These are phyloP conservation scores for Solea senegalensis DNA, from an alignment of 2,113 vertebrate genomes.

Conservation along the genomic window DNA sequence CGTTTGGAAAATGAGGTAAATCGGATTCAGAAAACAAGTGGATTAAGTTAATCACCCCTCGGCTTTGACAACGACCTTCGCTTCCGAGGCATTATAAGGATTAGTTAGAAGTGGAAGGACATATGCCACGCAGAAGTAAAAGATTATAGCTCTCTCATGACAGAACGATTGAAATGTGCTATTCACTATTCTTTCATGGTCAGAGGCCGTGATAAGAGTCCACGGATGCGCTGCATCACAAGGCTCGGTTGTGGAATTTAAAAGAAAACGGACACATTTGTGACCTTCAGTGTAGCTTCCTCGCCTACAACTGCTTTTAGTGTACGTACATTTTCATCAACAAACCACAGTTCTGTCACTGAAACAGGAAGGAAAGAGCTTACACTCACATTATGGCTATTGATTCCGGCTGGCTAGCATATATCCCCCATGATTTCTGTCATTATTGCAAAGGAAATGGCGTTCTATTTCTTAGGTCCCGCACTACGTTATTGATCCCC, in stretches of 20 bases:
- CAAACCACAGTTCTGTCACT: constrained; percentile 26
- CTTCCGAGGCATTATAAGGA: constrained; percentile 77
- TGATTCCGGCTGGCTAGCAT: constrained; percentile 49
- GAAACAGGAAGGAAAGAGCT: constrained; percentile 41
- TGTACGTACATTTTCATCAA: constrained; percentile 39
- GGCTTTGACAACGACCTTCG: constrained; percentile 81
- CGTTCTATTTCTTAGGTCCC: constrained; percentile 63
- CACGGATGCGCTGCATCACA: constrained; percentile 43
- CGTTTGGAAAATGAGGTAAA: constrained; percentile 79
- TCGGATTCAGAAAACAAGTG: constrained; percentile 83
- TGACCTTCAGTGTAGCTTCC: constrained; percentile 6
- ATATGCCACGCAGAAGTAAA: constrained; percentile 75
- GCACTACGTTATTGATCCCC: constrained; percentile 63
- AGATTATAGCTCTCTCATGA: constrained; percentile 76
- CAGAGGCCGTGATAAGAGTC: constrained; percentile 64
- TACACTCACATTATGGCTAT: constrained; percentile 61
- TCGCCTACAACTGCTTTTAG: constrained; percentile 26
- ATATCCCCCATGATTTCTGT: constrained; percentile 46
- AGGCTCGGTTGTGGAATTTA: constrained; percentile 37
- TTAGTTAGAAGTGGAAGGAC: constrained; percentile 77
- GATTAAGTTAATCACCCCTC: constrained; percentile 83
- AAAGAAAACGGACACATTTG: constrained; percentile 41
- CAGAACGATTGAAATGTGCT: constrained; percentile 73
- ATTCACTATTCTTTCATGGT: constrained; percentile 56
- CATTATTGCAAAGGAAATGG: constrained; percentile 48